phyloP scores from a whole-genome alignment of 2,113 vertebrate species.

The Uria aalge region DNA sequence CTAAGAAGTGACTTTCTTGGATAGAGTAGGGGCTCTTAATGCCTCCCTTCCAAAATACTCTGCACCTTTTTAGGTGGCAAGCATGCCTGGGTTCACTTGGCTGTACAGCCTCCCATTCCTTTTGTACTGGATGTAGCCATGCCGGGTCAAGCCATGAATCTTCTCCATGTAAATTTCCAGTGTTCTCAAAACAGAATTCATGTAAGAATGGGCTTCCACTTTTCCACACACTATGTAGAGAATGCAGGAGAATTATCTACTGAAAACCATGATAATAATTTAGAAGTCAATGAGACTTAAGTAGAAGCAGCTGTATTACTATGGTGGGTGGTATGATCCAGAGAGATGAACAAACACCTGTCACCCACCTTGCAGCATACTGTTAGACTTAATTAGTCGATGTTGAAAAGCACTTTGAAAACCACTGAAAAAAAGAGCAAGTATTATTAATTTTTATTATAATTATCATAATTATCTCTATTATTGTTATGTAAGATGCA shows the following conservation, averaged over 20 bases:
- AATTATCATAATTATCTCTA: constrained; percentile 48
- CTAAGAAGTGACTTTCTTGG: not conserved
- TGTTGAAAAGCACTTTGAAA: constrained; percentile 53
- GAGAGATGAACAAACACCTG: constrained; percentile 49
- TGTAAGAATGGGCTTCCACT: not conserved
- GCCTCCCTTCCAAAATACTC: not conserved
- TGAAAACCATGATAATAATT: constrained; percentile 9
- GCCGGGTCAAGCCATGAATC: not conserved
- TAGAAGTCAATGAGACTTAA: constrained; percentile 46
- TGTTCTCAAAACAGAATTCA: not conserved
- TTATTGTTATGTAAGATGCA: constrained; percentile 18
- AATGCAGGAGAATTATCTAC: not conserved
- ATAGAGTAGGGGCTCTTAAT: not conserved
- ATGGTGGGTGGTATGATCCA: constrained; percentile 12
- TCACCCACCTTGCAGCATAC: constrained; percentile 15
- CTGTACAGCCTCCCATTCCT: not conserved
- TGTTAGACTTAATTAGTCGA: constrained; percentile 42
- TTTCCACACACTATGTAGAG: not conserved
- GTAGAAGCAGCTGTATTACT: constrained; percentile 51
- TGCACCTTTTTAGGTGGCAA: rapidly evolving
- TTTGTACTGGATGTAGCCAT: rapidly evolving
- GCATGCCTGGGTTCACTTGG: not conserved
- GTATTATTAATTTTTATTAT: constrained; percentile 56
- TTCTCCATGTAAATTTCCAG: not conserved
- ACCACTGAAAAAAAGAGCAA: constrained; percentile 16